Evolutionary conservation across 2,797 vertebrate genomes (phyloP), one percentile per base, ranked within the genome.

Genomic region (Spondyliosoma cantharus): DNA sequence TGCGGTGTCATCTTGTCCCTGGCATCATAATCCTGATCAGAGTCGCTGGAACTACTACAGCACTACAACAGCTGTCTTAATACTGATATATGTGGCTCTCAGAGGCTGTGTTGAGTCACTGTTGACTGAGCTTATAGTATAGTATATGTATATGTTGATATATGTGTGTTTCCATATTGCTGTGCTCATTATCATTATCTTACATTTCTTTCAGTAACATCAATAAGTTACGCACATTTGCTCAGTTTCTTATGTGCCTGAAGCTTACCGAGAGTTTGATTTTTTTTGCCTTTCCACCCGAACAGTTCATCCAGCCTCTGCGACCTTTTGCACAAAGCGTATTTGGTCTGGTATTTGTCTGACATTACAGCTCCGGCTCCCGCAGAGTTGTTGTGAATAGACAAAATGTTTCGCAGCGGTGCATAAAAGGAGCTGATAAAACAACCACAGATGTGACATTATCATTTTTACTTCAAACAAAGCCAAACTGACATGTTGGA

Each of bases 341-440:
- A 42, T 65, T 37, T 32, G 7, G 12, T 54, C 4, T 29, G 27
- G 11, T n/a, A 5, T 70, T 46, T 22, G 20, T 32, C 14, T 66
- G 9, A 45, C 37, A 58, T 22, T 53, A 20, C 25, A 8, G 22
- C 20, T 11, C 16, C 25, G 8, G 22, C 20, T 37, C 16, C n/a
- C 14, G 12, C 14, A 14, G 29, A 61, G 20, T 20, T 58, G 11
- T 15, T 67, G 8, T 7, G 43, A 19, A 42, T 16, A 12, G 6
- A 53, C 16, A 45, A 58, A 62, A 66, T 20, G 20, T 53, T 60
- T 75, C 42, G 50, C 32, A 60, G 19, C 22, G 1, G 16, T 25
- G 16, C 25, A 32, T n/a, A 32, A 76, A 73, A 72, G 3, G 58
- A 69, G 22, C 9, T 46, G 37, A 49, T 52, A 25, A 52, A 63